phyloP scores from a whole-genome alignment of 2,797 vertebrate species.

The Florisuga fusca region DNA sequence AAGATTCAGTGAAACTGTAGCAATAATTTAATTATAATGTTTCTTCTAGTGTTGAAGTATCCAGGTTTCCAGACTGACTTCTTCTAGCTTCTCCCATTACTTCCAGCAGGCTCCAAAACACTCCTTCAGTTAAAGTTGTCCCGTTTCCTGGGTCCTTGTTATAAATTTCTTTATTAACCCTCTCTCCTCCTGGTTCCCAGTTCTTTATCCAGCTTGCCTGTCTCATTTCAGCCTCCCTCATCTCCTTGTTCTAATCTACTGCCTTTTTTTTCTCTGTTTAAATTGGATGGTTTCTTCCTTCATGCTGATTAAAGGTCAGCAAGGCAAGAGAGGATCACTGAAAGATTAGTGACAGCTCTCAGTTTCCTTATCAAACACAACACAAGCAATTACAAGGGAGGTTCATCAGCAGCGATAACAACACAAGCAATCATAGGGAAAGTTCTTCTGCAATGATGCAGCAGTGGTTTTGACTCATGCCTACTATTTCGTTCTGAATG shows the following conservation, averaged over 20 bases:
- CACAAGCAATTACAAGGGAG: background rate
- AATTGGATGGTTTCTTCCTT: background rate
- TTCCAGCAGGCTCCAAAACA: background rate
- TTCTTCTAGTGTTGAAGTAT: slow-evolving; percentile 7
- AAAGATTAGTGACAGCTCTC: background rate
- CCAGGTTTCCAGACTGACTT: background rate
- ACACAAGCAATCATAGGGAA: background rate
- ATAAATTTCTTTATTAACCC: background rate
- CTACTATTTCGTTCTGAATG: background rate
- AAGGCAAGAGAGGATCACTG: background rate
- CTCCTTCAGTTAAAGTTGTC: background rate
- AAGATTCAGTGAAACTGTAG: slow-evolving; percentile 7
- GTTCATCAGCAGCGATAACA: background rate
- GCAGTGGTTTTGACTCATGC: background rate
- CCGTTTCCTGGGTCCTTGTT: background rate
- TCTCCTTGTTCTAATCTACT: background rate
- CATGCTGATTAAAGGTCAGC: background rate
- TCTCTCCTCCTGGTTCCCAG: background rate
- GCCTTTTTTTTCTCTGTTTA: background rate
- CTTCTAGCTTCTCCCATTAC: background rate
- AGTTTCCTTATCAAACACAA: background rate
- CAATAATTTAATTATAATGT: background rate
- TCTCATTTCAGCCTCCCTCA: background rate
- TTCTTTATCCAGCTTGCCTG: background rate
- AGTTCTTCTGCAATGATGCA: background rate